phyloP scores from a whole-genome alignment of 2,888 invertebrate species.

The Seira musarum region DNA sequence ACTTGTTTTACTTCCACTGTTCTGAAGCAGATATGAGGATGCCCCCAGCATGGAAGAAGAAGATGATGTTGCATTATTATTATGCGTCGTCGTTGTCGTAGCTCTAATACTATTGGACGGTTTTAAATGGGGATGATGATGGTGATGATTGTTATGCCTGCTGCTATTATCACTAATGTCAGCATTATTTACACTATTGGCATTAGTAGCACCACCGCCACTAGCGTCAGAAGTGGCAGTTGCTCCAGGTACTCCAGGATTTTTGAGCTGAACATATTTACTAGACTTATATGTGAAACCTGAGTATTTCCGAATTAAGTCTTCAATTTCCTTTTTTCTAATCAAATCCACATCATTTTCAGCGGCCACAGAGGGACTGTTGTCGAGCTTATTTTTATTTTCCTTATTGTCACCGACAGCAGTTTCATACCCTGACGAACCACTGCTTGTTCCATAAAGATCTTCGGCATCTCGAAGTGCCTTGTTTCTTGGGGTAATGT shows the following conservation, averaged over 20 bases:
- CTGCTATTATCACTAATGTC: conserved; percentile 40
- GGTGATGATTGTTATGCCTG: conserved; percentile 37
- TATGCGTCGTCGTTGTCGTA: conserved; percentile 17
- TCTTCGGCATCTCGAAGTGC: conserved; percentile 66
- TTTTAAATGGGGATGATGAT: conserved; percentile 31
- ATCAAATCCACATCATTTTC: conserved; percentile 78
- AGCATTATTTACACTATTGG: conserved; percentile 23
- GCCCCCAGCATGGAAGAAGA: conserved; percentile 13
- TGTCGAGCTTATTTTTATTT: neutral
- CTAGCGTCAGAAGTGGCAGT: conserved; percentile 72
- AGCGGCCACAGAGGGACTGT: conserved; percentile 72
- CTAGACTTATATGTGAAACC: conserved; percentile 78
- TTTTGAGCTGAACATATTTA: conserved; percentile 64
- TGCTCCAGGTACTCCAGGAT: conserved; percentile 67
- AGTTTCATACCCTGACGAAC: conserved; percentile 39
- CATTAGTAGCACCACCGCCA: conserved; percentile 35
- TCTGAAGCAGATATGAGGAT: conserved; percentile 42
- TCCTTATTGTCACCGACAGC: conserved; percentile 39
- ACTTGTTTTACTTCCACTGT: conserved; percentile 51
- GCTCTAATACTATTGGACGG: conserved; percentile 32
- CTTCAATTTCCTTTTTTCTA: conserved; percentile 87
- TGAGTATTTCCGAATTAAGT: conserved; percentile 86
- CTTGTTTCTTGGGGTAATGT: conserved; percentile 63
- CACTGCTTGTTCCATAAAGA: conserved; percentile 29
- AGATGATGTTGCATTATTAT: neutral